These are phyloP conservation scores for Julus scanicus DNA, from an alignment of 2,888 invertebrate species.

Conservation along the genomic window DNA sequence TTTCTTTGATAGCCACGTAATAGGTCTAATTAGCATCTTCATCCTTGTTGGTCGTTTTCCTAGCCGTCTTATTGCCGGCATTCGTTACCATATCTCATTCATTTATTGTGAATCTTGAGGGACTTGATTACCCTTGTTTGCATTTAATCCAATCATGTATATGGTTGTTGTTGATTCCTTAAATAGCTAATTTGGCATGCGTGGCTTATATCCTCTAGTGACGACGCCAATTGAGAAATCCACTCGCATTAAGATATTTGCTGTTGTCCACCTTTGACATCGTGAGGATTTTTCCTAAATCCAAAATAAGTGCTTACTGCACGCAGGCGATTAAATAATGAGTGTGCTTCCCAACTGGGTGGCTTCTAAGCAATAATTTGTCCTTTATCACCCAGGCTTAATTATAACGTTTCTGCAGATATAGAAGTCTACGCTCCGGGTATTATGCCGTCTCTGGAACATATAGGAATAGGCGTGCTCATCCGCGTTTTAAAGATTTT, in stretches of 20 bases:
- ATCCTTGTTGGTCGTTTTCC: slow-evolving; percentile 6
- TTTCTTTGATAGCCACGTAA: neutral
- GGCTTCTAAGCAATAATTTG: neutral
- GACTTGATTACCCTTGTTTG: slow-evolving; percentile 26
- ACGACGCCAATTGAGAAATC: slow-evolving; percentile 21
- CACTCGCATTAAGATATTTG: neutral
- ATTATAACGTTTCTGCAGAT: neutral
- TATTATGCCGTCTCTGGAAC: neutral
- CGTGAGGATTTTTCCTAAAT: neutral
- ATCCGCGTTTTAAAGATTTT: neutral
- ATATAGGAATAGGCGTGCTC: neutral
- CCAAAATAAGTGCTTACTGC: slow-evolving; percentile 1
- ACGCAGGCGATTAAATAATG: slow-evolving; percentile 1
- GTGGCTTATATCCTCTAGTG: slow-evolving; percentile 2
- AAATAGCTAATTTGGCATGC: slow-evolving; percentile 28
- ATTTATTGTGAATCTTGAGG: neutral
- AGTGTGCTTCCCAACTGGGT: neutral
- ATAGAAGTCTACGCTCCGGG: neutral
- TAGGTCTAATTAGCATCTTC: neutral
- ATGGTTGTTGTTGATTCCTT: slow-evolving; percentile 7
- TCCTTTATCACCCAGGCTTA: slow-evolving; percentile 21
- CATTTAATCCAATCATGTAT: slow-evolving; percentile 19
- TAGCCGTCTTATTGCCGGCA: neutral
- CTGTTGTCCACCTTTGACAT: slow-evolving; percentile 33
- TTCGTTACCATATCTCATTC: slow-evolving; percentile 24